Evolutionary conservation across 2,113 vertebrate genomes (phyloP).

Genomic region (Rana temporaria): DNA sequence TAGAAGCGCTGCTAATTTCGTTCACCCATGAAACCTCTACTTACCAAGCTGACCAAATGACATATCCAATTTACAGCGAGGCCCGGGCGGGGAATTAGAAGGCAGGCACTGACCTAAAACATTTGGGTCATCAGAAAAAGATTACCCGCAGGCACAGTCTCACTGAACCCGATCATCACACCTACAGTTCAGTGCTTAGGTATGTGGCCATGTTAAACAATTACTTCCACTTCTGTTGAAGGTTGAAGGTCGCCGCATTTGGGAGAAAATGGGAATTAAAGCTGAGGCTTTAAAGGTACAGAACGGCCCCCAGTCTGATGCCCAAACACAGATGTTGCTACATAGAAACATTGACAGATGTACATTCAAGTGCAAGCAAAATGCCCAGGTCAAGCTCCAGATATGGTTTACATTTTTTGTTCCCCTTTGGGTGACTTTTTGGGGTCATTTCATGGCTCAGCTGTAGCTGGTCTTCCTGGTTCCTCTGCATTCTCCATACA

Average conservation of each 20-base stretch:
- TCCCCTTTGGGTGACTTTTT: no score
- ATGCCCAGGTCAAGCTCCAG: not conserved
- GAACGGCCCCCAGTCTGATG: not conserved
- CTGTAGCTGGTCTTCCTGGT: no score
- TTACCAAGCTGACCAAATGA: conserved; percentile 26
- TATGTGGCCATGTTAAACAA: conserved; percentile 47
- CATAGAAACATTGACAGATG: not conserved
- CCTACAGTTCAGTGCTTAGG: conserved; percentile 50
- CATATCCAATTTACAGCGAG: conserved; percentile 19
- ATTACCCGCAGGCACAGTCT: conserved; percentile 32
- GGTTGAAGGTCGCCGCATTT: not conserved
- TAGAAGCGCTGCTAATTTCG: conserved; percentile 37
- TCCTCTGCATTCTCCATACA: no score
- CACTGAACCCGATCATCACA: conserved; percentile 50
- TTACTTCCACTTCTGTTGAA: conserved; percentile 37
- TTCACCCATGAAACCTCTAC: conserved; percentile 21
- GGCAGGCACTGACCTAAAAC: conserved; percentile 26
- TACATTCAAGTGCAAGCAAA: not conserved
- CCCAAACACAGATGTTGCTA: not conserved
- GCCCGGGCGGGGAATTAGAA: conserved; percentile 15
- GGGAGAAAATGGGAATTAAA: not conserved
- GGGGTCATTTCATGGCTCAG: no score
- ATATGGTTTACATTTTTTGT: no score
- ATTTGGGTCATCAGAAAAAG: conserved; percentile 37
- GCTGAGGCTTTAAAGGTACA: not conserved